Evolutionary conservation across 2,113 vertebrate species (phyloP).

Genomic region (Rhizomys pruinosus): DNA sequence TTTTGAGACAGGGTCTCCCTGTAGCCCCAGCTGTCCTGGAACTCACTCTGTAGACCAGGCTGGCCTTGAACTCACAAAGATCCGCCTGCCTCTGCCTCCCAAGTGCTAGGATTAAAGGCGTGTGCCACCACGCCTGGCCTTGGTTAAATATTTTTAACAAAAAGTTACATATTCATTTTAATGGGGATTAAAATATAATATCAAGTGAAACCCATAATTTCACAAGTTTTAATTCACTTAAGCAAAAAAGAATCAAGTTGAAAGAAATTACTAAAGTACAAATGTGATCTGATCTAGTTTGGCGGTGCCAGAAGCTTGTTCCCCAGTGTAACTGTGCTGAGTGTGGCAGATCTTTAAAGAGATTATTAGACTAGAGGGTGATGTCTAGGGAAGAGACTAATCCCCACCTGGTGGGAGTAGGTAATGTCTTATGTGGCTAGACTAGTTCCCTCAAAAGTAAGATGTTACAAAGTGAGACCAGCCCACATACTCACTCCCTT

Average conservation of each 20-base stretch:
- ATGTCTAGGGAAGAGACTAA: not conserved
- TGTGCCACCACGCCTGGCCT: not conserved
- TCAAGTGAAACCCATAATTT: constrained; percentile 27
- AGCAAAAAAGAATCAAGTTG: not conserved
- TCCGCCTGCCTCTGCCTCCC: too few relatives aligned
- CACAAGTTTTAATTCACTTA: constrained; percentile 15
- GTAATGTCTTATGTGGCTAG: not conserved
- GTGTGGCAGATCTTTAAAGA: not conserved
- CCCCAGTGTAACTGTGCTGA: not conserved
- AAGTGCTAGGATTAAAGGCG: too few relatives aligned
- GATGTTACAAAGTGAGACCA: too few relatives aligned
- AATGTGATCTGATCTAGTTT: not conserved
- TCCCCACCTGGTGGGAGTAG: not conserved
- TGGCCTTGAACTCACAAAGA: too few relatives aligned
- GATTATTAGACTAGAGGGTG: not conserved
- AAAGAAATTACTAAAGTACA: not conserved
- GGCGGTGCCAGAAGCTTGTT: not conserved
- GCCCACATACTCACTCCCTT: not conserved
- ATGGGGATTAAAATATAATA: not conserved
- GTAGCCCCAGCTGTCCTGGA: too few relatives aligned
- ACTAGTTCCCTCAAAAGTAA: not conserved
- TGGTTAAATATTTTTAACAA: not conserved
- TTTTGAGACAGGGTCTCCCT: too few relatives aligned
- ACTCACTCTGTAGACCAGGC: too few relatives aligned
- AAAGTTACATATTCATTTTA: not conserved